Evolutionary conservation across 2,888 invertebrate species (phyloP), one percentile per base, ranked within the genome.

Genomic region (Andrena camellia): DNA sequence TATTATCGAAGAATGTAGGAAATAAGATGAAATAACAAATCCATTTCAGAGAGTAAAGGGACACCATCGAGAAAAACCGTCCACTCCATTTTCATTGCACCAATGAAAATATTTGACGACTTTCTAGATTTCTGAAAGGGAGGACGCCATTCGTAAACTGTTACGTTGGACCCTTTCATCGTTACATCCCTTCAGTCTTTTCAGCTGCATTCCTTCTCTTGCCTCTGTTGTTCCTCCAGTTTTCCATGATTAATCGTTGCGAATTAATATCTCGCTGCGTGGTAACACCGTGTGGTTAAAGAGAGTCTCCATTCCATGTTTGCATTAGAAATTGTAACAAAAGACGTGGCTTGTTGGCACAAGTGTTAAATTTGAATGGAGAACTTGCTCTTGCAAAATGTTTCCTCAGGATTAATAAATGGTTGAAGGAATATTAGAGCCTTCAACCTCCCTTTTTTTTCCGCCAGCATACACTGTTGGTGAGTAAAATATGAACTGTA

Each of bases 161-260:
- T 76, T 70, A 68, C 62, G 75, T 72, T 72, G 86, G 84, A 85
- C 86, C 88, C 86, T 82, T 80, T 70, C 76, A 76, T 86, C 84
- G 85, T 88, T 83, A 89, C 84, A 81, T 83, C 83, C 79, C 73
- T 71, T 69, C 42, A 31, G 35, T 20, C 52, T 67, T 20, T 33
- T 17, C 33, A 10, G 7, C 26, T 48, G 10, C 48, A n/a, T 20
- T 10, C 29, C 23, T n/a, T 33, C 33, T 17, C 71, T 54, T 10
- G 59, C 20, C 67, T 35, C 26, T 29, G 20, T 68, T 68, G 52
- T 78, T 69, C 72, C 66, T 26, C 66, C 10, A 54, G 74, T 67
- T 68, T 62, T 64, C 42, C 26, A 13, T 80, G 79, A 87, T 84
- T 83, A 88, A 88, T 87, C 75, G 77, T n/a, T 57, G 66, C 82